Percentiles rank a stretch among this genome's conserved stretches.
Evolutionary conservation across 2,888 invertebrate genomes (phyloP).

Genomic region (Mythimna albipuncta): DNA sequence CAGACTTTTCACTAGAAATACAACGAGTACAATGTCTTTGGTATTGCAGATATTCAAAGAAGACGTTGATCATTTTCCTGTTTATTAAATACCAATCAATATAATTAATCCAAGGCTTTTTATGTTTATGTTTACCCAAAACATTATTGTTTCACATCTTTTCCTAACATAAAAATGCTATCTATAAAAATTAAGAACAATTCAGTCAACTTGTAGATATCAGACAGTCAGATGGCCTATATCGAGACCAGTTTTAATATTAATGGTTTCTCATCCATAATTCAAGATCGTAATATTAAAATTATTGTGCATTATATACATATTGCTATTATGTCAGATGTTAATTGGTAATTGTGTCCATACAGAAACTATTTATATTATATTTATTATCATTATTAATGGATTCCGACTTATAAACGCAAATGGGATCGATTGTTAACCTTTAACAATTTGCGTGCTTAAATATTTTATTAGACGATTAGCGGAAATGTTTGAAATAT

Average conservation of each 20-base stretch:
- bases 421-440: neutral
- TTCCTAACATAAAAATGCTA: neutral
- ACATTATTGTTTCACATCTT: neutral
- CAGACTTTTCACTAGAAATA: neutral
- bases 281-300: slow-evolving; percentile 2
- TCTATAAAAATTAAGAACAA: too few relatives aligned
- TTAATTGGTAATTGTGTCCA: neutral
- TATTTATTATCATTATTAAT: neutral
- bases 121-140: neutral
- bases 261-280: neutral
- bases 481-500: neutral
- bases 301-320: neutral
- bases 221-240: neutral
- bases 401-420: neutral
- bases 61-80: neutral
- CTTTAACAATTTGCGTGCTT: neutral
- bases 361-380: neutral
- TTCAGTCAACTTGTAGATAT: neutral
- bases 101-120: neutral
- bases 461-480: neutral
- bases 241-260: neutral
- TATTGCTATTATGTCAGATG: neutral
- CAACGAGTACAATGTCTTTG: neutral
- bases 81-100: neutral
- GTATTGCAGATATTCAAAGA: neutral